Evolutionary conservation across 2,888 invertebrate genomes (phyloP).

Genomic region (Philonicus albiceps): DNA sequence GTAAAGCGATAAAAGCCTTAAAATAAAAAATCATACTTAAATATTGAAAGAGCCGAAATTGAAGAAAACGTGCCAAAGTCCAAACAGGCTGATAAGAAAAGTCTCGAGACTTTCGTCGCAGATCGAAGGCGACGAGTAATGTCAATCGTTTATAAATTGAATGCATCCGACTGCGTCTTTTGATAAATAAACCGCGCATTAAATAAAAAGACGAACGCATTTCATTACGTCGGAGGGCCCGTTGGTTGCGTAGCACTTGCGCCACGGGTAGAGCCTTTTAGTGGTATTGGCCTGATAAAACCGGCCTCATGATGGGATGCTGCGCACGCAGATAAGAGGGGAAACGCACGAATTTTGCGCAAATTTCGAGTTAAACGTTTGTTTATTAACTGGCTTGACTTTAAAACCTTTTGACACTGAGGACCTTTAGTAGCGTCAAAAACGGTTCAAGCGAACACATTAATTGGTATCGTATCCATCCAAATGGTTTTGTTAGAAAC

Average conservation of each 20-base stretch:
- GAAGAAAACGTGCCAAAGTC: neutral
- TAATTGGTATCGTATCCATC: neutral
- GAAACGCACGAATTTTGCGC: neutral
- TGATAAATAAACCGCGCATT: neutral
- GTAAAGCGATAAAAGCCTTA: neutral
- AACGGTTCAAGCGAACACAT: neutral
- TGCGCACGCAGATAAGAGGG: neutral
- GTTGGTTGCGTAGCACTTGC: neutral
- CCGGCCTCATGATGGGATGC: neutral
- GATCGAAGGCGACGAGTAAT: neutral
- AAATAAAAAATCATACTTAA: neutral
- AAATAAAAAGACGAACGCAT: neutral
- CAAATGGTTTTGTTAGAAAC: neutral
- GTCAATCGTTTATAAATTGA: neutral
- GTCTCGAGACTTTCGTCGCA: neutral
- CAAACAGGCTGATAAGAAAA: conserved; percentile 6
- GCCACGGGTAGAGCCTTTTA: neutral
- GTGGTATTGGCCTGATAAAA: neutral
- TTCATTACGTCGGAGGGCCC: neutral
- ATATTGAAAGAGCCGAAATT: neutral
- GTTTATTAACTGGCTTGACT: neutral
- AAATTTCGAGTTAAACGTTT: neutral
- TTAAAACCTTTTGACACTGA: neutral
- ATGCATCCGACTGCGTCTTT: neutral
- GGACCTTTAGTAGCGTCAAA: neutral